Evolutionary conservation across 2,888 invertebrate genomes (phyloP).

Genomic region (Phaonia tiefii): DNA sequence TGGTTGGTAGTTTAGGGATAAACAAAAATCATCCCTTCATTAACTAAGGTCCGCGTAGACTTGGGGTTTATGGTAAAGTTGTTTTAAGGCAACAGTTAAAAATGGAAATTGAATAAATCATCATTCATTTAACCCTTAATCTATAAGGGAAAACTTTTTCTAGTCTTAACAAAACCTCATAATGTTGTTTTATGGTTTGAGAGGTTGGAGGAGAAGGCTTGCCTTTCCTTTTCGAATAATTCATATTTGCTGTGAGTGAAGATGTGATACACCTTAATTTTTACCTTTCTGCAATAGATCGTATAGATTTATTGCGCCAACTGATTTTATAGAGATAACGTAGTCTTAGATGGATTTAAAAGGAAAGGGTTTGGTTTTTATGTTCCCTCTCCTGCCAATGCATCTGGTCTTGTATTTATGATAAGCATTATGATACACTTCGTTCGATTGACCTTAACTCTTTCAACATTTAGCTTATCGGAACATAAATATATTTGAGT

Average conservation of each 20-base stretch:
- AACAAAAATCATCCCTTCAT: too few species aligned
- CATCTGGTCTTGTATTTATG: conserved; percentile 45
- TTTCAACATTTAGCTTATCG: not conserved
- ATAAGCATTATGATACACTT: conserved; percentile 49
- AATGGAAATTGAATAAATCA: conserved; percentile 1
- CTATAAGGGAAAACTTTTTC: conserved; percentile 16
- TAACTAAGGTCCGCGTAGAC: too few species aligned
- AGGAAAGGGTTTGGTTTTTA: too few species aligned
- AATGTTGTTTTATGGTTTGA: not conserved
- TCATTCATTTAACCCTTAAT: conserved; percentile 29
- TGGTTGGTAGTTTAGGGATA: too few species aligned
- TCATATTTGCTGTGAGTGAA: not conserved
- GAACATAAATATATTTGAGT: conserved; percentile 15
- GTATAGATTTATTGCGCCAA: too few species aligned
- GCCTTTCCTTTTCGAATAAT: too few species aligned
- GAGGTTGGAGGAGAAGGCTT: too few species aligned
- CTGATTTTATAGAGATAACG: too few species aligned
- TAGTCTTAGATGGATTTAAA: too few species aligned
- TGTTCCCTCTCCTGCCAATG: too few species aligned
- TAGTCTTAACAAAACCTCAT: conserved; percentile 28
- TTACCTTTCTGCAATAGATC: not conserved
- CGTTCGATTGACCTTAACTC: conserved; percentile 52
- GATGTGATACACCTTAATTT: not conserved
- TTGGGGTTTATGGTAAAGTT: not conserved
- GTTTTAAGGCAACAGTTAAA: conserved; percentile 1